A percentile compares a stretch with the other conserved stretches of the same genome.
These are phyloP conservation scores for Ardeotis arabs DNA, from an alignment of 2,113 vertebrate genomes.

Conservation along the genomic window DNA sequence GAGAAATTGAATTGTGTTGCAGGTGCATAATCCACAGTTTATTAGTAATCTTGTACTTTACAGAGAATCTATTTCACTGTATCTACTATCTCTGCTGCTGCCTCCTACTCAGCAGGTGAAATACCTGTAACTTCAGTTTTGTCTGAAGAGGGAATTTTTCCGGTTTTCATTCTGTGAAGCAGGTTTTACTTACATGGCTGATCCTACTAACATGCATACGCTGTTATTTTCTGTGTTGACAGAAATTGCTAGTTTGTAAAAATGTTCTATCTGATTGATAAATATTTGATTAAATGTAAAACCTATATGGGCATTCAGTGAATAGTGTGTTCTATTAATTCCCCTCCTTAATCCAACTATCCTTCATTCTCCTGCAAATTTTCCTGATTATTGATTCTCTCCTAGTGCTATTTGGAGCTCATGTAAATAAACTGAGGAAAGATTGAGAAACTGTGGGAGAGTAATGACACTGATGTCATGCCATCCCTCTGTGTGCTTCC, in stretches of 20 bases:
- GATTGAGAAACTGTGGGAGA: neutral
- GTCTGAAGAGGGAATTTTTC: neutral
- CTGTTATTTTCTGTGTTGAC: neutral
- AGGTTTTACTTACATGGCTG: neutral
- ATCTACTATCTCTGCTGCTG: neutral
- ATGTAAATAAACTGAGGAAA: neutral
- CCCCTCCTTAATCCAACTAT: neutral
- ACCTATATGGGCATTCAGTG: neutral
- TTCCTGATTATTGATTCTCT: neutral
- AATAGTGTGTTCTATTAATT: neutral
- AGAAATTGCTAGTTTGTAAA: neutral
- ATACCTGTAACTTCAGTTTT: neutral
- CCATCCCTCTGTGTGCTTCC: neutral
- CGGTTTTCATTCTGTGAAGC: neutral
- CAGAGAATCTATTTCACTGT: neutral
- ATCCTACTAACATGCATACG: neutral
- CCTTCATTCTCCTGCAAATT: neutral
- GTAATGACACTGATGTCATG: neutral
- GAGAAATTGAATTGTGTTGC: neutral
- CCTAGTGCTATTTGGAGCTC: neutral
- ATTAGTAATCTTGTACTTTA: neutral
- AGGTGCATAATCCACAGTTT: neutral
- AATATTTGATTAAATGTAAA: neutral
- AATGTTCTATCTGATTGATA: neutral
- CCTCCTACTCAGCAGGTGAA: neutral